Base-by-base conservation (phyloP, 2,888 invertebrate genomes). In the Philopedon plagiatum region DNA sequence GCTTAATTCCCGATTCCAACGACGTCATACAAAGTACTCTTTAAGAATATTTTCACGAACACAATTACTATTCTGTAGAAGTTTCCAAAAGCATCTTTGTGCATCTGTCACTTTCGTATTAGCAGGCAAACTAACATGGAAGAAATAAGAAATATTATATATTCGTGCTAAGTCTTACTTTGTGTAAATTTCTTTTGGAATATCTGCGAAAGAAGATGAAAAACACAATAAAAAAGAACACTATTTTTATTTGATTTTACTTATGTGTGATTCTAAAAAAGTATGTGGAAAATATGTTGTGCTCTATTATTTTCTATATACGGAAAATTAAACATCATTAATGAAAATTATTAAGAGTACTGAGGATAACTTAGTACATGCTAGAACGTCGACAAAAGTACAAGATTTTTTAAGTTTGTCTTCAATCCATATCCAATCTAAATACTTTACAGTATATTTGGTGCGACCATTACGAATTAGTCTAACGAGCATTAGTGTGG, bases 31-130 rank as follows among this genome's bases (percentile, higher is more conserved):
- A 70, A 70, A 70, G 70, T 41, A 63, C 68, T 73, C 60, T 61
- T 73, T 67, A 67, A 64, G 64, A 73, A 64, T 68, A 68, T 73
- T 78, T 79, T 79, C 80, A 80, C 80, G 80, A 77, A 68, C 77
- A 75, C 77, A 76, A 76, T 82, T 81, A 75, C 76, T 81, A 82
- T 81, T 77, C 79, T 58, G 71, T 75, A 75, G 65, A 64, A 75
- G 79, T 78, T 71, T 76, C 71, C 73, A 74, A 72, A 74, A 76
- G 77, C 81, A 81, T 78, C 78, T 81, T 80, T 78, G 76, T 78
- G 75, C 74, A 74, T 74, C 74, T 74, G 74, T 74, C 74, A 74
- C 71, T 74, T 74, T 57, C 39, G 71, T 73, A 69, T 73, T 73
- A 73, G 69, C 73, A 39, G 34, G 72, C 67, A 37, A 61, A 66